Conservation (phyloP, 2,797 vertebrate species). For the Ceryle rudis region DNA sequence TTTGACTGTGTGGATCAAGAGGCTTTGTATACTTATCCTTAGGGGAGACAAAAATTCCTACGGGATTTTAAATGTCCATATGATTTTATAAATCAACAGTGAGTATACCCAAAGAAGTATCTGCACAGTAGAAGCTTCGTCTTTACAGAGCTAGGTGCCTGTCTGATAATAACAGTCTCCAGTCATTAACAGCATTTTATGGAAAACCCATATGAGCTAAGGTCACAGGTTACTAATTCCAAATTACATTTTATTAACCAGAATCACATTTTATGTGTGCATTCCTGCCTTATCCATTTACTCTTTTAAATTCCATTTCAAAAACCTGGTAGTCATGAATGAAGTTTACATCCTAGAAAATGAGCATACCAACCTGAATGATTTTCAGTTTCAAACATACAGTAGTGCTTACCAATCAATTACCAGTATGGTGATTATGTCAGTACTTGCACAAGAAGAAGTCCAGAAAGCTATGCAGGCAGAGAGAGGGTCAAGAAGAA, state of each 20-base stretch:
- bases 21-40: neutral
- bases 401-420: neutral
- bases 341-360: neutral
- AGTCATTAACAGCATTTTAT: neutral
- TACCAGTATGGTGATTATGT: neutral
- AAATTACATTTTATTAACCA: neutral
- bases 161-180: neutral
- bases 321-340: neutral
- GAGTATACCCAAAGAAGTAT: neutral
- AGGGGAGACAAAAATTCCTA: neutral
- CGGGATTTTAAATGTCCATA: neutral
- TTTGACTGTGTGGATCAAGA: neutral
- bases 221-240: neutral
- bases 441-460: neutral
- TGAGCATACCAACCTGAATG: fast-evolving
- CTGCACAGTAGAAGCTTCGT: neutral
- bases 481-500: neutral
- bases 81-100: neutral
- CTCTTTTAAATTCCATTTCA: neutral
- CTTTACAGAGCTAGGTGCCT: neutral
- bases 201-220: neutral
- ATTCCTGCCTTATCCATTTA: neutral
- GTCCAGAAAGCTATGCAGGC: neutral
- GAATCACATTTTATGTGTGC: neutral
- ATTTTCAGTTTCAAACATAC: neutral